These are phyloP conservation scores for Aulostomus chinensis DNA, from an alignment of 2,797 vertebrate species.

Conservation along the genomic window DNA sequence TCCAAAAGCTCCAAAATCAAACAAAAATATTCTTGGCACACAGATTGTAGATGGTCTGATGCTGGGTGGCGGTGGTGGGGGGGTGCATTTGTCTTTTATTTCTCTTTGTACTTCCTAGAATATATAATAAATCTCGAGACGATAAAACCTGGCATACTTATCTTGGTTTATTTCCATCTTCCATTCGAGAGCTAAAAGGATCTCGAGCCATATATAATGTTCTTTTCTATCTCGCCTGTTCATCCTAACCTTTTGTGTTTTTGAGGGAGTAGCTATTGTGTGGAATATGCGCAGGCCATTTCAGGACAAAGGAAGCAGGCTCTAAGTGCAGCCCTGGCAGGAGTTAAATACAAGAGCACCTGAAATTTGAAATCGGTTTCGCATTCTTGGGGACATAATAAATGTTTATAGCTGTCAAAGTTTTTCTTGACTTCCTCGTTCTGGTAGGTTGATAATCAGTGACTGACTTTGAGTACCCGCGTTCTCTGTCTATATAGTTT, in stretches of 20 bases:
- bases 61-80: too few relatives aligned
- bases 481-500: too few relatives aligned
- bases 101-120: conserved; percentile 55
- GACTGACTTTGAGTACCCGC: too few relatives aligned
- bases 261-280: conserved; percentile 51
- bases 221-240: conserved; percentile 52
- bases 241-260: conserved; percentile 65
- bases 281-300: conserved; percentile 47
- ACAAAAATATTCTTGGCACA: conserved; percentile 44
- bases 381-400: conserved; percentile 8
- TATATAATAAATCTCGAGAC: conserved; percentile 61
- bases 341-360: conserved; percentile 7
- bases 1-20: conserved; percentile 50
- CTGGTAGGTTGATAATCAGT: too few relatives aligned
- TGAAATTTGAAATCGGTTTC: conserved; percentile 22
- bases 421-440: background rate
- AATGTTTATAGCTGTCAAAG: background rate
- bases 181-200: conserved; percentile 63
- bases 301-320: conserved; percentile 38
- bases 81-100: conserved; percentile 61
- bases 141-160: conserved; percentile 59
- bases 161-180: conserved; percentile 61
- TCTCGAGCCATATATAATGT: conserved; percentile 58
- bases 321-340: conserved; percentile 13
- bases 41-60: conserved; percentile 54